Base-by-base conservation (phyloP, 2,113 vertebrate genomes). In the Climacteris rufus region DNA sequence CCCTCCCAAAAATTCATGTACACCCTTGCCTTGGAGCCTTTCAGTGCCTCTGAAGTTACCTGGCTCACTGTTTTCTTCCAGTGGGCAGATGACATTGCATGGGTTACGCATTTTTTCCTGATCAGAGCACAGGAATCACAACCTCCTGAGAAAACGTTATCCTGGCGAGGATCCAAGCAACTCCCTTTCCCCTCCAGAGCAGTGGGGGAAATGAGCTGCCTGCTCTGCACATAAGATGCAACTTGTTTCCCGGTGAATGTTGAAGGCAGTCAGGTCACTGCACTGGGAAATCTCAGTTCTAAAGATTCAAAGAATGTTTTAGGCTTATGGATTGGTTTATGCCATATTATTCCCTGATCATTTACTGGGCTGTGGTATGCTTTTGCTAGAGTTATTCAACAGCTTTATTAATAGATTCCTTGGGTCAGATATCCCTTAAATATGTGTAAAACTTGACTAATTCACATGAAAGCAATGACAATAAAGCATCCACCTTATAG, bases 401-500 rank as follows among this genome's bases (percentile, higher is more conserved):
- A 70, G 47, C 14, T 83, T 77, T 95, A 93, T 83, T 93, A 94
- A 86, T 50, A 77, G n/a, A 81, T 68, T 93, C 47, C 65, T 86
- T 93, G 80, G 56, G 87, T 82, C 93, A 92, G 60, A 71, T 84
- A 64, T 54, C 23, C 45, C 47, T 90, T 89, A 82, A 89, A 75
- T 69, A 54, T 40, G 13, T 75, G 13, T 66, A 71, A 81, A 94
- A 75, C 28, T 89, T 52, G 15, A 35, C 28, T 75, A 68, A 75
- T 64, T 78, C 53, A 79, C 31, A 33, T 13, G 12, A 91, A 91
- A 91, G 24, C 19, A 68, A 35, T 79, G 44, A 53, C 53, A 76
- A 81, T 57, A 89, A 93, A 75, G 39, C n/a, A 86, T 37, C 44
- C 2, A 56, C 47, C 53, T 84, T 72, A 56, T 53, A 91, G 56